Evolutionary conservation across 2,113 vertebrate species (phyloP), one percentile per base, ranked within the genome.

Genomic region (Furnarius figulus): DNA sequence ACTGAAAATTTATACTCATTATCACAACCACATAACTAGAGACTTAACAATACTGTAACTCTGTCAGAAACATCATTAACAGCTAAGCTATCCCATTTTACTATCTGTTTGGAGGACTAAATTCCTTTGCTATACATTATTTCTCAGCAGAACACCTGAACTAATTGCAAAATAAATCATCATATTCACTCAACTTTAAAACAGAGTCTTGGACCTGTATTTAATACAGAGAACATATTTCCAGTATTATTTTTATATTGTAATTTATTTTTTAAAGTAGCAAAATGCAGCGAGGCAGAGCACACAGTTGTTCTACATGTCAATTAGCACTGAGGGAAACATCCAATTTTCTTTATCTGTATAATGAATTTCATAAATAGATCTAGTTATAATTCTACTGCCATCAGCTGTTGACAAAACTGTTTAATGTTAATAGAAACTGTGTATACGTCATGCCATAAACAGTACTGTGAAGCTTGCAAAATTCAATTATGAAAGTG

Each of bases 301-400:
- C 27, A 73, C 55, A 52, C 14, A 83, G 40, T 89, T 95, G 58
- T 95, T 95, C 65, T 71, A 61, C 14, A 31, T 88, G 72, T 93
- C 93, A 97, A 88, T 91, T 95, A 97, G 76, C 47, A 91, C 4
- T 22, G 18, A 96, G 44, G 40, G 97, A 95, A 97, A 96, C 40
- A 90, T 84, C 28, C 66, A n/a, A n/a, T 93, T 93, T 95, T 94
- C 75, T 78, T 97, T 75, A 86, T 88, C 70, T 37, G 16, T 74
- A 87, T 65, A 96, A 93, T 50, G 50, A 95, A 95, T 89, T 94
- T 95, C 78, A 97, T 59, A 95, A 94, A 93, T n/a, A 94, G 66
- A 94, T 27, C 50, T 75, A 97, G 97, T 97, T 92, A 90, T n/a
- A 96, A 96, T 95, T 96, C 61, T 92, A 89, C 84, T 96, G 84